Evolutionary conservation across 1,140 invertebrate genomes (phyloP).

Genomic region (Linepithema humile): DNA sequence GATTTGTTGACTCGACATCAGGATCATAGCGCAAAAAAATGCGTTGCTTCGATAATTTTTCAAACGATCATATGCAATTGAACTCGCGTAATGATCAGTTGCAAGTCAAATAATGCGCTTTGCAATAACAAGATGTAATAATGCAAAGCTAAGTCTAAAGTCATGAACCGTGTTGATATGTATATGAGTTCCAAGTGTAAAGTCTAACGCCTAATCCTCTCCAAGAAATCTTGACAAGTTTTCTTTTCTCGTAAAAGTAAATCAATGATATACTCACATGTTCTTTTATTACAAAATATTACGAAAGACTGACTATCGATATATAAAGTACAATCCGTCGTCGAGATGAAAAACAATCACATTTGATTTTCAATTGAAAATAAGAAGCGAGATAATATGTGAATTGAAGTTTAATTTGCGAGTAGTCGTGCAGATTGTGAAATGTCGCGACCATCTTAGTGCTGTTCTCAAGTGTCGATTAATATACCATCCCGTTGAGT

Average conservation of each 20-base stretch:
- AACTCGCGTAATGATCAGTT: background rate
- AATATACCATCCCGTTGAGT: slow-evolving; percentile 32
- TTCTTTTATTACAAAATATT: background rate
- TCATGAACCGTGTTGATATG: background rate
- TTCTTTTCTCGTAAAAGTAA: background rate
- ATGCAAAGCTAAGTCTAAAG: background rate
- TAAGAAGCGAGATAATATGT: background rate
- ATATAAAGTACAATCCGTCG: no score
- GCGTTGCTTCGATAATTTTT: slow-evolving; percentile 3
- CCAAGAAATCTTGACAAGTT: background rate
- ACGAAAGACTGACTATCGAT: background rate
- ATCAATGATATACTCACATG: background rate
- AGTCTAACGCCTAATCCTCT: background rate
- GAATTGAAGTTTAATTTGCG: background rate
- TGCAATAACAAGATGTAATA: background rate
- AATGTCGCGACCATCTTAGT: slow-evolving; percentile 14
- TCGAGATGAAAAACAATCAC: background rate
- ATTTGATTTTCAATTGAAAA: background rate
- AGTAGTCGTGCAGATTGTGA: background rate
- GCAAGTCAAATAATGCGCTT: background rate
- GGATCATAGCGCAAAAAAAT: background rate
- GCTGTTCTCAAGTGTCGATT: slow-evolving; percentile 37
- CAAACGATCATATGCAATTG: background rate
- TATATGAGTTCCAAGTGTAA: background rate
- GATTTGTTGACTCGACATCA: slow-evolving; percentile 42